Conservation (phyloP, 1,140 invertebrate species). For the Paramacrobiotus metropolitanus region DNA sequence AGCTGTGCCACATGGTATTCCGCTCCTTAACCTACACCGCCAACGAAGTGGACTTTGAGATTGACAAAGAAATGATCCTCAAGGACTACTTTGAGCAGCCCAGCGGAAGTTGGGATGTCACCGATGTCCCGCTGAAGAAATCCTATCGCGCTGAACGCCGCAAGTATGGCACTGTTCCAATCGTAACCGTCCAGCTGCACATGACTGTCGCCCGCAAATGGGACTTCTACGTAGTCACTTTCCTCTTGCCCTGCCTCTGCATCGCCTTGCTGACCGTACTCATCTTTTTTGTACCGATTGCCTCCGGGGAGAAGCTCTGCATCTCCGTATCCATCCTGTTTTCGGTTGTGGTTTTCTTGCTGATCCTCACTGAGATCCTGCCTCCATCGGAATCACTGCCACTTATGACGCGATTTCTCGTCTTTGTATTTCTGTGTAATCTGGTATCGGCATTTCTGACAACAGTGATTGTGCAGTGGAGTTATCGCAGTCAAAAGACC, state of each 20-base stretch:
- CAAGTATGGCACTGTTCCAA: conserved; percentile 41
- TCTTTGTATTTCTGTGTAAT: background rate
- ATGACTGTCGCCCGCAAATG: conserved; percentile 91
- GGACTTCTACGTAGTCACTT: conserved; percentile 94
- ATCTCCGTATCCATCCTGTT: background rate
- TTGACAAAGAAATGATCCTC: conserved; percentile 85
- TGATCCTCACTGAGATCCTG: background rate
- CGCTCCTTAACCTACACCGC: conserved; percentile 98
- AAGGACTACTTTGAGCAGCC: conserved; percentile 33
- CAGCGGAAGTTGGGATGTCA: conserved; percentile 92
- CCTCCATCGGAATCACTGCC: background rate
- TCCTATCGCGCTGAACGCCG: conserved; percentile 35
- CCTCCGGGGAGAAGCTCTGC: conserved; percentile 31
- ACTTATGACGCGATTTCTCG: background rate
- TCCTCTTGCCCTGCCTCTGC: conserved; percentile 89
- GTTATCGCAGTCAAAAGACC: background rate
- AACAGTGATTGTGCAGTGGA: background rate
- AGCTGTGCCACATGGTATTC: conserved; percentile 96
- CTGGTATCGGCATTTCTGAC: background rate
- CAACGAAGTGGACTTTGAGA: conserved; percentile 73
- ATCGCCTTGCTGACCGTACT: conserved; percentile 95
- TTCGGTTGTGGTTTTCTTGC: background rate
- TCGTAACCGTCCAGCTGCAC: conserved; percentile 87
- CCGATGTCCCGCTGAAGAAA: conserved; percentile 69
- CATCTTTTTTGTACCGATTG: conserved; percentile 85